Evolutionary conservation across 2,888 invertebrate species (phyloP), one percentile per base, ranked within the genome.

Genomic region (Perizoma affinitatum): DNA sequence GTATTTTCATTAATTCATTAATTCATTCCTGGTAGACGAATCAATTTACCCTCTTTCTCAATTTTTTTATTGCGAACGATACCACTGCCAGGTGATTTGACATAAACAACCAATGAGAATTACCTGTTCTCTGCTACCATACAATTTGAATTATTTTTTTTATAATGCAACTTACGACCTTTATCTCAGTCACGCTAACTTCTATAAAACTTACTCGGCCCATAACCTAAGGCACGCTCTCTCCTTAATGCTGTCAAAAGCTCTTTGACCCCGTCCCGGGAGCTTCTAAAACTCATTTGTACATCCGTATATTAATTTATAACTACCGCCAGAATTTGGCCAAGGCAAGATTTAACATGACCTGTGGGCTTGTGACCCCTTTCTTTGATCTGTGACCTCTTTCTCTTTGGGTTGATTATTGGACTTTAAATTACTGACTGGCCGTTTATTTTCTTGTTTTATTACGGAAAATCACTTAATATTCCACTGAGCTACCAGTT

Each of bases 261-360:
- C 67, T 71, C 75, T 54, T 60, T 68, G 54, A 70, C 70, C 69
- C 42, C 40, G 22, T 68, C 47, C 53, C 54, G 42, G 60, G 66
- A 63, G 43, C 53, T 45, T 71, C 68, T 67, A 69, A 73, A 70
- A 75, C 72, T 74, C 70, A 72, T 64, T 58, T 46, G 49, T 48
- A 54, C 61, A 66, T 68, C 63, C 56, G 61, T 55, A 58, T 65
- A 68, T 68, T 66, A 65, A 68, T 69, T 65, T 67, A 60, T 63
- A 66, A 65, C 58, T 42, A 54, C 54, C 48, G 43, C 42, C 53
- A 10, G 51, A 47, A 49, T 50, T 52, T 7, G 43, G 48, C 46
- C 33, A 22, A 47, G 34, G 5, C 38, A 48, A 46, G 62, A 58
- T 54, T 62, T 38, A 50, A 34, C 11, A 40, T 46, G 46, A 45